Conservation (phyloP, 2,113 vertebrate genomes). For the Pelusios castaneus region DNA sequence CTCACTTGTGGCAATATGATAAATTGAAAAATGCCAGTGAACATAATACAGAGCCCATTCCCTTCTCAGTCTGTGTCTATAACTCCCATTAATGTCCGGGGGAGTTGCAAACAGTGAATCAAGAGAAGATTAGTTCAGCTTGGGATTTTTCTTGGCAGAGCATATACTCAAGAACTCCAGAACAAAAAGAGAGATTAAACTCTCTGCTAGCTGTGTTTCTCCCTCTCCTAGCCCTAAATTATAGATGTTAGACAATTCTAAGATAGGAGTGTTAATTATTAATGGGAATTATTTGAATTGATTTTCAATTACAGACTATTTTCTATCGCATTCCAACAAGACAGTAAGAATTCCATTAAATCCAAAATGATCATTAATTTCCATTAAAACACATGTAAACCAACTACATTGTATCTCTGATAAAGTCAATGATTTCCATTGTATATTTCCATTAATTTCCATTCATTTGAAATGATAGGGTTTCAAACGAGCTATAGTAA, state of each 20-base stretch:
- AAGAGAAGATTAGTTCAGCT: neutral
- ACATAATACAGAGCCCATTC: fast-evolving
- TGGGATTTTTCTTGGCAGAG: fast-evolving
- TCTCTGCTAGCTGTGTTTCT: conserved; percentile 2
- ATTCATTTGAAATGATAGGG: conserved; percentile 37
- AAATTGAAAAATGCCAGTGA: fast-evolving
- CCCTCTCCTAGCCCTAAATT: conserved; percentile 57
- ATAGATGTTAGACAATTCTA: conserved; percentile 52
- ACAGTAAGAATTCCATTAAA: conserved; percentile 73
- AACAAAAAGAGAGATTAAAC: neutral
- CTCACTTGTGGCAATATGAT: fast-evolving
- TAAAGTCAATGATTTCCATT: conserved; percentile 54
- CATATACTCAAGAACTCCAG: neutral
- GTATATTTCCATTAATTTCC: conserved; percentile 50
- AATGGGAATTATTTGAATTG: conserved; percentile 77
- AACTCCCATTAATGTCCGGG: neutral
- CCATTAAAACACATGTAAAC: conserved; percentile 53
- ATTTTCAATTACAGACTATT: conserved; percentile 76
- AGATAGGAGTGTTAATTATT: conserved; percentile 76
- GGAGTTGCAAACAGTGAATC: neutral
- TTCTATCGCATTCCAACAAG: conserved; percentile 69
- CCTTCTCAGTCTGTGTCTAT: neutral
- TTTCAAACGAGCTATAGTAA: neutral
- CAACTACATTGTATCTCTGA: conserved; percentile 35
- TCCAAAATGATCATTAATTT: conserved; percentile 73